Evolutionary conservation across 2,888 invertebrate genomes (phyloP), one percentile per base, ranked within the genome.

Genomic region (Tineola bisselliella): DNA sequence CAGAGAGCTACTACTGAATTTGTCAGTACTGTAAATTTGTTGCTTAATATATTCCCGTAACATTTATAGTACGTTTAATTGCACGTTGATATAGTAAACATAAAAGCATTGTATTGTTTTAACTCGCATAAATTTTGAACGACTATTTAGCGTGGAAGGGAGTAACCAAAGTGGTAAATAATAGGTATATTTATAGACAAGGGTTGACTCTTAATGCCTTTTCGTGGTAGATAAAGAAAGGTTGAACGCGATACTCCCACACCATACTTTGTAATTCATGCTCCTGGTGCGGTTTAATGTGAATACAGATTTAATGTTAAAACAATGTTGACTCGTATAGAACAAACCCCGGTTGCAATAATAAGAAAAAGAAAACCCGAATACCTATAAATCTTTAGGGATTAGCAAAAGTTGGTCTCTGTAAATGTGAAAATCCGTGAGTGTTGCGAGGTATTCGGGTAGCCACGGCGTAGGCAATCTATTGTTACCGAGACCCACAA

Each of bases 401-500:
- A 54, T 54, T 54, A 54, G 54, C 54, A 25, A 54, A 48, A 54
- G 54, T 54, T 54, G 54, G 54, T 54, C 54, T 70, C 70, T 69
- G 65, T 63, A 63, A 64, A 65, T 67, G 68, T 69, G 67, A 68
- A 70, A 70, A 74, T 68, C 67, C 66, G 63, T 66, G 67, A 67
- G 62, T 63, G 64, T 66, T 65, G 66, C 66, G 68, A 68, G 70
- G 65, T 66, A 67, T 66, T 65, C 63, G 66, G 65, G 65, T 63
- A 62, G 67, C 66, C 69, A 66, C 65, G 66, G 68, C 68, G 67
- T 67, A 66, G 60, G 73, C 73, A 71, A 77, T 74, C 75, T 69
- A 75, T 76, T 78, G 75, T 74, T 72, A 66, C 68, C 66, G 68
- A 66, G 63, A 66, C 66, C 68, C 67, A 74, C 77, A 75, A 77